These are phyloP conservation scores for Sussaba pulchella DNA, from an alignment of 2,888 invertebrate species.

Conservation along the genomic window DNA sequence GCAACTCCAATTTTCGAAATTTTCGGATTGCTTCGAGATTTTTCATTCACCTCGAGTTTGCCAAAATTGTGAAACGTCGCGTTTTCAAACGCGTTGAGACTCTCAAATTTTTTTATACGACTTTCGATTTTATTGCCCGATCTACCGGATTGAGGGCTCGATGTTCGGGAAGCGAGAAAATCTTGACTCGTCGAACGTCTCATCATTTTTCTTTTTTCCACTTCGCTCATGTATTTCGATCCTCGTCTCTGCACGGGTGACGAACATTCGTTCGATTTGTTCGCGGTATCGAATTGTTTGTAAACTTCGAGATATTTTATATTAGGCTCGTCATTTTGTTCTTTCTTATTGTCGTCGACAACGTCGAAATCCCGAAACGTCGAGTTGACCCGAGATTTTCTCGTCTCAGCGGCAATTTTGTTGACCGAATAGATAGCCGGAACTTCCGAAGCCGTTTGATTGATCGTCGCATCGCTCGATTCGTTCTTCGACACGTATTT, in stretches of 20 bases:
- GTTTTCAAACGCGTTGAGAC: constrained; percentile 80
- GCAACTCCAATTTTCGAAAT: constrained; percentile 32
- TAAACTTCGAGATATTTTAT: constrained; percentile 60
- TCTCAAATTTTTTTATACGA: constrained; percentile 81
- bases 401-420: background rate
- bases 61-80: constrained; percentile 74
- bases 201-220: constrained; percentile 78
- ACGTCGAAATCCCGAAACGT: constrained; percentile 30
- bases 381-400: background rate
- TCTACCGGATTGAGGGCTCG: constrained; percentile 74
- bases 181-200: constrained; percentile 81
- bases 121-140: constrained; percentile 77
- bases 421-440: constrained; percentile 32
- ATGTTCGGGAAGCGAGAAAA: constrained; percentile 75
- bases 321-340: constrained; percentile 28
- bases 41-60: constrained; percentile 53
- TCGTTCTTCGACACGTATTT: constrained; percentile 76
- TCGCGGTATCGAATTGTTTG: constrained; percentile 67
- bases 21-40: constrained; percentile 62
- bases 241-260: constrained; percentile 69
- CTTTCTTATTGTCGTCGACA: background rate
- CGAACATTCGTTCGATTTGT: constrained; percentile 60
- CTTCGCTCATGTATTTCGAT: constrained; percentile 74
- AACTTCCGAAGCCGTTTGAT: constrained; percentile 36
- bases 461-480: constrained; percentile 55